Evolutionary conservation across 2,113 vertebrate species (phyloP).

Genomic region (Leucosticte australis): DNA sequence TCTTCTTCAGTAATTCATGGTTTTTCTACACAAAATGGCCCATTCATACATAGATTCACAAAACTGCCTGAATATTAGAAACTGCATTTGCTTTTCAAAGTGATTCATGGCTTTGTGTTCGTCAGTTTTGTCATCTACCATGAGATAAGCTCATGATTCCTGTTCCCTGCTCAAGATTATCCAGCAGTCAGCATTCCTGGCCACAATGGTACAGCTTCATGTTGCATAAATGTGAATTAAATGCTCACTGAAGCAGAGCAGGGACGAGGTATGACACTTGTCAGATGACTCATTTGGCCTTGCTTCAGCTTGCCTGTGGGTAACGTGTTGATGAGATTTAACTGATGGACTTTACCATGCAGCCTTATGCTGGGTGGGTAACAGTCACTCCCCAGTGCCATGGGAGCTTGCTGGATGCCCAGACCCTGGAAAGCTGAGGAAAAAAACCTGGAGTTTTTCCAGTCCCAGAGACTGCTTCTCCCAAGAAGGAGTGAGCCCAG

Average conservation of each 20-base stretch:
- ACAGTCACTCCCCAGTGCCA: neutral
- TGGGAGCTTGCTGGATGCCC: neutral
- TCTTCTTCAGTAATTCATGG: neutral
- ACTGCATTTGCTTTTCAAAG: neutral
- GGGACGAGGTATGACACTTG: neutral
- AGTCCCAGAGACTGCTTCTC: neutral
- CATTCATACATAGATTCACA: neutral
- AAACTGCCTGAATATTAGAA: neutral
- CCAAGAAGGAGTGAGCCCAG: neutral
- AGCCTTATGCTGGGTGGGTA: neutral
- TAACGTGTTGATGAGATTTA: neutral
- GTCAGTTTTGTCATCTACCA: neutral
- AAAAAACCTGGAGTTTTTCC: neutral
- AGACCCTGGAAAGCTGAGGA: neutral
- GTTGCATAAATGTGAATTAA: neutral
- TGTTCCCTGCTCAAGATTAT: neutral
- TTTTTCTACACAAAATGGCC: neutral
- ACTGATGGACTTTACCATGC: neutral
- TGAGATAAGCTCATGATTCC: neutral
- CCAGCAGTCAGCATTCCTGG: neutral
- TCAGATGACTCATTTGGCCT: neutral
- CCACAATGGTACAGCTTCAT: neutral
- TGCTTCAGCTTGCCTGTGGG: neutral
- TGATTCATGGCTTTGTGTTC: neutral
- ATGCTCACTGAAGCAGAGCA: neutral